phyloP scores from a whole-genome alignment of 2,888 invertebrate genomes.

The Cosmia trapezina region DNA sequence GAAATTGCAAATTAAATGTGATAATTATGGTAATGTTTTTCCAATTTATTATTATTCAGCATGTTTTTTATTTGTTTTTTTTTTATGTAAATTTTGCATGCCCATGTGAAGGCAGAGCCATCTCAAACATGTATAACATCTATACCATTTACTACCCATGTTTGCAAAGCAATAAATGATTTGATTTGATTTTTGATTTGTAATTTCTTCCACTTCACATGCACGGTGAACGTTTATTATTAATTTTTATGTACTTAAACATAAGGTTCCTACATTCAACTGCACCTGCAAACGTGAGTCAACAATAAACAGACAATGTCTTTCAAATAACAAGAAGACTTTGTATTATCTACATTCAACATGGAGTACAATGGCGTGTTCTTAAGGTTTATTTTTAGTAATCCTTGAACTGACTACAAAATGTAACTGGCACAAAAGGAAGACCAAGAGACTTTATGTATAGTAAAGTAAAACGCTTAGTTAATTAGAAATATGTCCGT shows the following conservation, averaged over 20 bases:
- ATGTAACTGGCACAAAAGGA: slow-evolving; percentile 24
- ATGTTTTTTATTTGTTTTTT: too few species aligned
- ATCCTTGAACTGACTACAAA: slow-evolving; percentile 56
- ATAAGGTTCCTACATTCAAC: neutral
- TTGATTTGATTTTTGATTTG: too few species aligned
- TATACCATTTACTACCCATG: too few species aligned
- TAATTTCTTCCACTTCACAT: neutral
- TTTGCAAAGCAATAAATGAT: too few species aligned
- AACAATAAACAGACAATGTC: slow-evolving; percentile 18
- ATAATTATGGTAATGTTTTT: too few species aligned
- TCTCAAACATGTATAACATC: too few species aligned
- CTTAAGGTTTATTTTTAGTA: slow-evolving; percentile 60
- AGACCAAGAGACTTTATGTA: slow-evolving; percentile 17
- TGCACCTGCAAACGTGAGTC: slow-evolving; percentile 5
- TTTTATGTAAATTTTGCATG: too few species aligned
- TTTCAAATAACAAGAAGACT: slow-evolving; percentile 22
- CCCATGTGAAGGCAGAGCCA: too few species aligned
- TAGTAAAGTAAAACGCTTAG: neutral
- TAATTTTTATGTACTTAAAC: neutral
- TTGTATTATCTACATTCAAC: slow-evolving; percentile 17
- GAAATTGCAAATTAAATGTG: too few species aligned
- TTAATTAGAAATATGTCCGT: slow-evolving; percentile 28
- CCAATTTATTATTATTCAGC: too few species aligned
- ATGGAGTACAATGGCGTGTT: slow-evolving; percentile 45
- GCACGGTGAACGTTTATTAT: neutral